Evolutionary conservation across 1,140 invertebrate species (phyloP).

Genomic region (Stratiolaelaps scimitus): DNA sequence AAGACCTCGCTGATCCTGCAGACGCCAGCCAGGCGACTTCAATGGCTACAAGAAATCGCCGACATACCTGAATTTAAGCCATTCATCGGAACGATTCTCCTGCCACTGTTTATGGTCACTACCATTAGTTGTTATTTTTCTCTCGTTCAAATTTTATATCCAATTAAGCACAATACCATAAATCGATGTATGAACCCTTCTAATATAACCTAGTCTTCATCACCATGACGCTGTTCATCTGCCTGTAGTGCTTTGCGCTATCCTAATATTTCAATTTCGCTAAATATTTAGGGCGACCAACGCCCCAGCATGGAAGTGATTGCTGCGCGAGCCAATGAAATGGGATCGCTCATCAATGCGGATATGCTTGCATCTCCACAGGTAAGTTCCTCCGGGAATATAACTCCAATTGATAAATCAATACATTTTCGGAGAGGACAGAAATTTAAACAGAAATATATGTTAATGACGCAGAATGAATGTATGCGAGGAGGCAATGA

Average conservation of each 20-base stretch:
- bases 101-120: background rate
- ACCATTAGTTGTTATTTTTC: too few relatives aligned
- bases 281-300: background rate
- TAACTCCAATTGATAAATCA: background rate
- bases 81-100: background rate
- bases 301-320: background rate
- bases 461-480: background rate
- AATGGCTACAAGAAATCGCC: background rate
- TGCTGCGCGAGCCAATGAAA: background rate
- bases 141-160: too few relatives aligned
- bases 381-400: background rate
- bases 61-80: background rate
- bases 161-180: background rate
- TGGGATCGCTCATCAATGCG: background rate
- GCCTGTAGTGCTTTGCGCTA: too few relatives aligned
- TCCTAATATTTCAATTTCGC: too few relatives aligned
- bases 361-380: background rate
- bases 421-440: background rate
- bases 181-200: background rate
- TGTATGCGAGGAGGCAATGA: too few relatives aligned
- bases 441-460: background rate
- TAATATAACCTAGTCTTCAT: background rate
- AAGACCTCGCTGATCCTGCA: constrained; percentile 7
- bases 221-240: too few relatives aligned
- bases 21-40: background rate